Evolutionary conservation across 2,113 vertebrate species (phyloP), one percentile per base, ranked within the genome.

Genomic region (Leptobrachium ailaonicum): DNA sequence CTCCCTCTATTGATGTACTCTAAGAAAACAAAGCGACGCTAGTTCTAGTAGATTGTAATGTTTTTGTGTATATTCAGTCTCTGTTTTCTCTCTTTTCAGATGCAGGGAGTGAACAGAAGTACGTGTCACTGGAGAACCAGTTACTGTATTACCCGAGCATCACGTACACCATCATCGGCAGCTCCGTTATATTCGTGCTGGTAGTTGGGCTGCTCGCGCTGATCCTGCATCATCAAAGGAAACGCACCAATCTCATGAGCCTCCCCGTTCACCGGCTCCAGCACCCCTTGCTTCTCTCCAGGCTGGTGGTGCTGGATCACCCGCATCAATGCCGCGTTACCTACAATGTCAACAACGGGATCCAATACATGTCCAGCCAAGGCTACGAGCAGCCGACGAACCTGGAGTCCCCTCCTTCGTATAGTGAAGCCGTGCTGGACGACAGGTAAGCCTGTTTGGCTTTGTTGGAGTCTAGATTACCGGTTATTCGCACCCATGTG

Each of bases 111-210:
- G 95, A 93, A 32, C 96, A 98, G 80, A 95, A 96, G 84, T 96
- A 96, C 0, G 95, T 97, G 85, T 96, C 95, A 0, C 92, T 97
- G 0, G 97, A 98, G 85, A 96, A 95, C 53, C 95, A 96, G 71
- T 92, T 98, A 2, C 94, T 95, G 0, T 96, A 97, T 87, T 98
- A 99, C 82, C 98, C 98, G 12, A 98, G 96, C 58, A 96, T 99
- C 79, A 98, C 96, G 4, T 99, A 98, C 0, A 96, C 96, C 0
- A 96, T 98, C 87, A 95, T 99, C 0, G 96, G 97, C 80, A 98
- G 98, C 79, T 97, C 96, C 0, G 92, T 98, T 83, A 96, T 99
- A 86, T 98, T 99, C 0, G 95, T 98, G 0, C 90, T 99, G 32
- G 96, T 98, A 84, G 96, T 98, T 85, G 96, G 96, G 0, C 89